phyloP scores from a whole-genome alignment of 92 coral and sea anemone genomes.

The Hydrozoanthus gracilis region DNA sequence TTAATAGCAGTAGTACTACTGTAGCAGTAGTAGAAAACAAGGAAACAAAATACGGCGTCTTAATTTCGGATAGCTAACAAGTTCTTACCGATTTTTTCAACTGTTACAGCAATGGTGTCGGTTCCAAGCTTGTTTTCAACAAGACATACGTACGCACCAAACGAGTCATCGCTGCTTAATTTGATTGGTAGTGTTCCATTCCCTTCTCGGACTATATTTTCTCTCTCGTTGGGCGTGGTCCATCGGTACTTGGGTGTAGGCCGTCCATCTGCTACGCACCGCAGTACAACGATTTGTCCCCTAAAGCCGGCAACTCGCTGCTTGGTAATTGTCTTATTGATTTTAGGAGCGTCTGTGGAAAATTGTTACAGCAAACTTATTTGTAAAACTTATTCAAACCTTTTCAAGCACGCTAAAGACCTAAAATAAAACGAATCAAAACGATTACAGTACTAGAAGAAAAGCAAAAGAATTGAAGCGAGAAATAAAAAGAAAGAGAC shows the following conservation, averaged over 20 bases:
- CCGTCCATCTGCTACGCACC: slow-evolving; percentile 81
- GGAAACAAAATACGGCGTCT: too few species aligned
- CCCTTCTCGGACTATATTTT: slow-evolving; percentile 49
- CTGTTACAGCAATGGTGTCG: slow-evolving; percentile 60
- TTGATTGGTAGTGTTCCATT: slow-evolving; percentile 65
- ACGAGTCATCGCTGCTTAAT: slow-evolving; percentile 54
- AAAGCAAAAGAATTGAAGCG: too few species aligned
- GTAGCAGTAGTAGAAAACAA: background rate
- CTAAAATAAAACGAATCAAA: too few species aligned
- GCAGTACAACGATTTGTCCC: slow-evolving; percentile 56
- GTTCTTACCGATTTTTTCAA: slow-evolving; percentile 87
- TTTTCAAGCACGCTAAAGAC: too few species aligned
- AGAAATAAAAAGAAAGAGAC: too few species aligned
- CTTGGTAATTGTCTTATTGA: slow-evolving; percentile 77
- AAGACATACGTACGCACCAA: slow-evolving; percentile 83
- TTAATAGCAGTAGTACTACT: background rate
- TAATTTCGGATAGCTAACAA: too few species aligned
- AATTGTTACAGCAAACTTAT: background rate
- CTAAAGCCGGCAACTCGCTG: slow-evolving; percentile 57
- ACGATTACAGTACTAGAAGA: too few species aligned
- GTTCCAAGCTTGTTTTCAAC: slow-evolving; percentile 73
- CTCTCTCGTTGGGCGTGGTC: slow-evolving; percentile 66
- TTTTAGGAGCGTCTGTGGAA: slow-evolving; percentile 74
- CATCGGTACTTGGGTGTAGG: slow-evolving; percentile 88
- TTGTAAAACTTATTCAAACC: too few species aligned